Evolutionary conservation across 2,113 vertebrate species (phyloP).

Genomic region (Odocoileus hemionus): DNA sequence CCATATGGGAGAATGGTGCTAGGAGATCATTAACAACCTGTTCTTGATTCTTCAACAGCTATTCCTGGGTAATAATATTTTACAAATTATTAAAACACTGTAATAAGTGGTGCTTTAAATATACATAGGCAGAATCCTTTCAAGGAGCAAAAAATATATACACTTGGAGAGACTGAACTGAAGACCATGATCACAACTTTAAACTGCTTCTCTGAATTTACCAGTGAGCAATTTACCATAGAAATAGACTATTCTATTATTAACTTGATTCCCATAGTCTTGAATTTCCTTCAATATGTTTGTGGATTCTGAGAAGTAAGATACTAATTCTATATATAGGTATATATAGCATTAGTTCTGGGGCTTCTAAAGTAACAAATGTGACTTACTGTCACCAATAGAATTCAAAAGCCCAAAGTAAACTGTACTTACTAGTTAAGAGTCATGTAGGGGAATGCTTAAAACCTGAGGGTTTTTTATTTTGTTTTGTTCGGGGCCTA

Average conservation of each 20-base stretch:
- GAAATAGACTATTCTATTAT: not conserved
- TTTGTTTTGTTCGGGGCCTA: not conserved
- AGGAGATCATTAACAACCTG: not conserved
- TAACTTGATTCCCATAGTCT: not conserved
- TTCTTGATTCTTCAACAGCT: not conserved
- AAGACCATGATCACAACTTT: not conserved
- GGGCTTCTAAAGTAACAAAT: not conserved
- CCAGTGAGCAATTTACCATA: not conserved
- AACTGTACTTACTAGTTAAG: not conserved
- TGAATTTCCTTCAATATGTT: not conserved
- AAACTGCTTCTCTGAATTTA: not conserved
- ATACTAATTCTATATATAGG: not conserved
- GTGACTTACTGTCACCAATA: accelerated
- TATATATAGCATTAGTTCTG: not conserved
- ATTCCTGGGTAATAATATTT: not conserved
- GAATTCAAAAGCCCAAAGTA: not conserved
- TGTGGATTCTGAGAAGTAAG: not conserved
- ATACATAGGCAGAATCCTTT: not conserved
- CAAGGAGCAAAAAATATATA: not conserved
- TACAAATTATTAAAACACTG: not conserved
- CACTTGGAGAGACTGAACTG: not conserved
- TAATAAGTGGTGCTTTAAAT: not conserved
- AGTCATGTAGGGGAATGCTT: not conserved
- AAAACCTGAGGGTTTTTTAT: not conserved
- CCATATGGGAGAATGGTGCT: not conserved